Base-by-base conservation (phyloP, 2,797 vertebrate genomes). In the Tragelaphus eurycerus region DNA sequence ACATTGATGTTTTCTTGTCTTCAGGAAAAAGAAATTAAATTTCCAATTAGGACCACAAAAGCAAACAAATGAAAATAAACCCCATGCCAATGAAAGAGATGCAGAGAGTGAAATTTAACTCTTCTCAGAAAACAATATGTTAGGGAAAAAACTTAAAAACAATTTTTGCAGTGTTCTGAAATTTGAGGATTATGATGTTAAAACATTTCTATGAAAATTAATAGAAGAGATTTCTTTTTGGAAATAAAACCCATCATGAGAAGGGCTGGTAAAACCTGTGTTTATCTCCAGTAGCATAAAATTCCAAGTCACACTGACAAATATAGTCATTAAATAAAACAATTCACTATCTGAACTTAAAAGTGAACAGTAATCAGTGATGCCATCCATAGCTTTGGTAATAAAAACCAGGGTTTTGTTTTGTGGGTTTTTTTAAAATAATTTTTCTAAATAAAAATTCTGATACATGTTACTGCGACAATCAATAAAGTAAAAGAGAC, bases 111-210 rank as follows among this genome's bases (percentile, higher is more conserved):
- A 85, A 96, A 71, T 82, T 74, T 93, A 86, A 95, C 83, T 89
- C 64, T 96, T 95, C 90, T 31, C n/a, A n/a, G 74, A 96, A 89
- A 95, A 67, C 23, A 93, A 29, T 89, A 71, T 79, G 13, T 81
- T 90, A 38, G 12, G 7, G 19, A 1, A 83, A 31, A 92, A 17
- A 38, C 50, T 52, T 52, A 43, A 87, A 87, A 62, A 46, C n/a
- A 93, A n/a, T 67, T 81, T 97, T 79, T 96, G 59, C 31, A 48
- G 81, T 93, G 54, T 94, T 93, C 89, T 95, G n/a, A 93, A 90
- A 97, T 92, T 83, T 25, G 46, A 93, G 79, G n/a, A 89, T 96
- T 97, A 78, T 3, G 84, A 4, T 90, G 1, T 43, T 90, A 89
- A 93, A 46, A 9, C 4, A 59, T 64, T 38, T 94, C 48, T 83